phyloP scores from a whole-genome alignment of 2,113 vertebrate species.

The Sterrhoptilus dennistouni region DNA sequence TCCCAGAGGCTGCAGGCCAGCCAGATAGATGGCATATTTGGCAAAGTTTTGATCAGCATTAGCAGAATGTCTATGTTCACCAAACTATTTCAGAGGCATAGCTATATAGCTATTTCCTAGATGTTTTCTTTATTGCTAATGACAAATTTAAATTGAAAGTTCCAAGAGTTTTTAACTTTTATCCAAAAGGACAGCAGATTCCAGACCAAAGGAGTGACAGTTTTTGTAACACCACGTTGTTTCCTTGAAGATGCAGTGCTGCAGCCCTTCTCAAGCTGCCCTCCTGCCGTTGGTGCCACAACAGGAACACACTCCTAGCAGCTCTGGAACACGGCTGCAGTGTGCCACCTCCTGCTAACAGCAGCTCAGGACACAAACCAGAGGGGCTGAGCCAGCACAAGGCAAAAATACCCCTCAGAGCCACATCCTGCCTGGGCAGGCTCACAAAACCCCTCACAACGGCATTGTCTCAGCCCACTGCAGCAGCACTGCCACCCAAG shows the following conservation, averaged over 20 bases:
- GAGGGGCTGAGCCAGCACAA: background rate
- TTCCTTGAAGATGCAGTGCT: background rate
- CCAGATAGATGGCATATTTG: rapidly evolving
- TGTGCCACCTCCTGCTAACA: background rate
- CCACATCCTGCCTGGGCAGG: background rate
- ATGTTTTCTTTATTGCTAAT: background rate
- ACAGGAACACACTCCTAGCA: background rate
- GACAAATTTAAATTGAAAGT: background rate
- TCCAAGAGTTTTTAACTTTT: background rate
- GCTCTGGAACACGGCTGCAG: background rate
- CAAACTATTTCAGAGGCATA: background rate
- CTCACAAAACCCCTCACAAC: background rate
- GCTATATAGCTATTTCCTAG: background rate
- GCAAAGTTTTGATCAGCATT: background rate
- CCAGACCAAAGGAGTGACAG: background rate
- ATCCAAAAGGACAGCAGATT: background rate
- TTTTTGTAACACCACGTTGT: rapidly evolving
- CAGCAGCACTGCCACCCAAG: background rate
- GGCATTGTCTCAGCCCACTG: background rate
- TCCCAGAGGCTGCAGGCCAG: background rate
- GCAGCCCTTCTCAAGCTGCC: background rate
- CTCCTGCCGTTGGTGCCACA: background rate
- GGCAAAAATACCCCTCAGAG: background rate
- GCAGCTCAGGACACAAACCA: background rate
- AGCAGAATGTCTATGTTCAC: background rate